Evolutionary conservation across 2,113 vertebrate species (phyloP), one percentile per base, ranked within the genome.

Genomic region (Lepisosteus oculatus): DNA sequence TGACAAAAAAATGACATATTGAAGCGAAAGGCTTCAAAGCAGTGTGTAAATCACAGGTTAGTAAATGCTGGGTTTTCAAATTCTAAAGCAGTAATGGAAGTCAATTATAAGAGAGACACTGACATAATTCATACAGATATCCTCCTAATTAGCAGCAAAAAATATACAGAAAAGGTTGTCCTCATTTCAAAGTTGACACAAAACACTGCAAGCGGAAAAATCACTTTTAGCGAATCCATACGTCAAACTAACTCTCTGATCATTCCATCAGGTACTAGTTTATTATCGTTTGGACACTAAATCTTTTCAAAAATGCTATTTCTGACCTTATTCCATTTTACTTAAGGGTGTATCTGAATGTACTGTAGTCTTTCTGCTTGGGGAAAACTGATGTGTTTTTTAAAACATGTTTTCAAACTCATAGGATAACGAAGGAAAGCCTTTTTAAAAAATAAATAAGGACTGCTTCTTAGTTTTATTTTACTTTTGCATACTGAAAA

Each of bases 21-120:
- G 55, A 73, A 63, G 64, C 47, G 43, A 43, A 75, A 82, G 84
- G 77, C 75, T 78, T 82, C 77, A 84, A 79, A 85, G 69, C 76
- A 81, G 83, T 69, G 80, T 83, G 78, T 80, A 81, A 78, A 74
- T 78, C 75, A 83, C 85, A 86, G 85, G 84, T 85, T 88, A 86
- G 85, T 79, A 88, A 83, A 85, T 72, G 67, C 55, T 65, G 29
- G 70, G 65, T 72, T 74, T 74, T 67, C 59, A 29, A 67, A 74
- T 74, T 74, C 72, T 69, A 74, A 74, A 43, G 76, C 79, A 85
- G 78, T 75, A 86, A 78, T 79, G 84, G 84, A 87, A 87, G 87
- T 88, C 84, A 86, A 84, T 88, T 86, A 86, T 83, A 88, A 84
- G 81, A 77, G 77, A 82, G 79, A 86, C 80, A 87, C 73, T 79